These are phyloP conservation scores for Crotalus viridis DNA, from an alignment of 2,113 vertebrate species.

Conservation along the genomic window DNA sequence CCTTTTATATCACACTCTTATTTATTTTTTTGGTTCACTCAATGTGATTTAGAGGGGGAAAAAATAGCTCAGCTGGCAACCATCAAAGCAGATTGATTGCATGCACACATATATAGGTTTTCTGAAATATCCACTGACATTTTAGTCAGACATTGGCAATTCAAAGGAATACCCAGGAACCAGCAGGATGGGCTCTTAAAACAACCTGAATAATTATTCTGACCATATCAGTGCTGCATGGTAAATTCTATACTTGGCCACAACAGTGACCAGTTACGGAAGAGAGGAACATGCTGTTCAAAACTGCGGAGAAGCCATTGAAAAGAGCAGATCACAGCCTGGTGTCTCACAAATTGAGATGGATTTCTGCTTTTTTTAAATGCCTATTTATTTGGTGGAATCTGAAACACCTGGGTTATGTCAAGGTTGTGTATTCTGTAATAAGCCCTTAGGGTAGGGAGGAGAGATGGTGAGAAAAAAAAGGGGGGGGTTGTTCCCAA, in stretches of 20 bases:
- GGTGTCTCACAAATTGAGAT: not conserved
- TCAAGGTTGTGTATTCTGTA: not conserved
- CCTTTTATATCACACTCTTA: not conserved
- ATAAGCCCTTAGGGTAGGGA: conserved; percentile 6
- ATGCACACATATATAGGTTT: not conserved
- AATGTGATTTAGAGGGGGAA: not conserved
- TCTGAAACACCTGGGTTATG: not conserved
- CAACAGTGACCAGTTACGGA: not conserved
- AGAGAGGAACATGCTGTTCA: not conserved
- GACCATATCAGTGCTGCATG: not conserved
- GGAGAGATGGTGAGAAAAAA: not conserved
- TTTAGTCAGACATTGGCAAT: not conserved
- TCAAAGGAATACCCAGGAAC: not conserved
- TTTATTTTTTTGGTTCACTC: not conserved
- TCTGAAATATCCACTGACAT: not conserved
- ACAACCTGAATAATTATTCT: not conserved
- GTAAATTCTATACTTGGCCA: not conserved
- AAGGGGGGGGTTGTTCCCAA: not conserved
- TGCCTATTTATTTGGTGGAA: not conserved
- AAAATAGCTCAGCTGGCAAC: not conserved
- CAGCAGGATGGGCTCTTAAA: not conserved
- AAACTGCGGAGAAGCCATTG: not conserved
- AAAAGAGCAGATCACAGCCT: no score
- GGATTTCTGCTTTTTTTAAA: not conserved
- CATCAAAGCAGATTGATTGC: not conserved